Percentiles rank a stretch among this genome's conserved stretches.
These are phyloP conservation scores for Heterodera carotae DNA, from an alignment of 1,140 invertebrate genomes.

Conservation along the genomic window DNA sequence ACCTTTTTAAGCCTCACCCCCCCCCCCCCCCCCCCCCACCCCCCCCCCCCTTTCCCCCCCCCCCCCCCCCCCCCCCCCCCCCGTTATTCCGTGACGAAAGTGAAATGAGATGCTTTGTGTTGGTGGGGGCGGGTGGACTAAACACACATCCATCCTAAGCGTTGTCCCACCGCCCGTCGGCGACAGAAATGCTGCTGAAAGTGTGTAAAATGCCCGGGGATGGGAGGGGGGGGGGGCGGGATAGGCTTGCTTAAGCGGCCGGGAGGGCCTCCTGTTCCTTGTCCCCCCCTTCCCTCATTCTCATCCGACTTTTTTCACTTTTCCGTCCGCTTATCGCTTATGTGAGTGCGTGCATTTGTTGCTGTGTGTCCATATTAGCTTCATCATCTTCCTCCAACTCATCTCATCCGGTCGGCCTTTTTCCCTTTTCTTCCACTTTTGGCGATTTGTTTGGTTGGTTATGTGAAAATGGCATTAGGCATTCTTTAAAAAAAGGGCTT, in stretches of 20 bases:
- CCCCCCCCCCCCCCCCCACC: no score
- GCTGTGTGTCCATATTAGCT: background rate
- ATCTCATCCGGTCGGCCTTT: background rate
- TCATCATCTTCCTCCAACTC: no score
- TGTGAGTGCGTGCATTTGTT: background rate
- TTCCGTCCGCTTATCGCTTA: background rate
- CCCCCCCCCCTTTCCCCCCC: no score
- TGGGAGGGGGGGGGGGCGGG: no score
- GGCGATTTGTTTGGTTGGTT: slow-evolving; percentile 2
- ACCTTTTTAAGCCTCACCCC: no score
- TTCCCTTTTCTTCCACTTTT: background rate
- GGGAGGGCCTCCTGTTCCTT: no score
- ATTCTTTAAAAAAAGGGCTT: background rate
- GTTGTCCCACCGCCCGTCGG: no score
- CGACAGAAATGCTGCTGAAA: no score
- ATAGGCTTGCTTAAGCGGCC: no score
- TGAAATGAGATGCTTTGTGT: slow-evolving; percentile 7
- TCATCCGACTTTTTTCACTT: background rate
- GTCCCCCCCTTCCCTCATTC: background rate
- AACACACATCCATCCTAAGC: background rate
- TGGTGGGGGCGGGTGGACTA: background rate
- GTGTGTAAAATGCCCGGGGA: no score
- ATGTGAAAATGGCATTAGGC: slow-evolving; percentile 1
- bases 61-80: background rate
- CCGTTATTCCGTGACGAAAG: background rate